Evolutionary conservation across 1,140 invertebrate species (phyloP).

Genomic region (Drosophila obscura): DNA sequence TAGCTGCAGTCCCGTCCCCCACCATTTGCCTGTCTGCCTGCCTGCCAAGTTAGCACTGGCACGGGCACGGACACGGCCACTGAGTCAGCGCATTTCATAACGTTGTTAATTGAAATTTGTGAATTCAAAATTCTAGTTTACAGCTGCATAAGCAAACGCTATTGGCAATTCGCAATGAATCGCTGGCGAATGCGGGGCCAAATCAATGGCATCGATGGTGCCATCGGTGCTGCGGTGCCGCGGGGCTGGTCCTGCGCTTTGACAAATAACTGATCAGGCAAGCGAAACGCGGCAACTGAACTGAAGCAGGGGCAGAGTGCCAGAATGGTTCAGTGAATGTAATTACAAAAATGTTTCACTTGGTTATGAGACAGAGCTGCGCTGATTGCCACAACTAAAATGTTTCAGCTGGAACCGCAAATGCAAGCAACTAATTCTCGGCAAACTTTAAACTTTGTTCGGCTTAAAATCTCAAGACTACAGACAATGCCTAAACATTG

Average conservation of each 20-base stretch:
- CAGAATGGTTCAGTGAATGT: constrained; percentile 32
- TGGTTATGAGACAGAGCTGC: not conserved
- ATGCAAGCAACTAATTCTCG: no score
- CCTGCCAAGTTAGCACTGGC: no score
- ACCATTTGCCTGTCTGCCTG: constrained; percentile 10
- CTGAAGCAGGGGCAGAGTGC: not conserved
- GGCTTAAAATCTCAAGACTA: no score
- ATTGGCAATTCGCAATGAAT: constrained; percentile 11
- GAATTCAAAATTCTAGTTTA: constrained; percentile 72
- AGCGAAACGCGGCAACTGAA: constrained; percentile 34
- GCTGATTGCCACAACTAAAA: constrained; percentile 28
- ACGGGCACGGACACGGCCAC: not conserved
- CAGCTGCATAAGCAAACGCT: constrained; percentile 57
- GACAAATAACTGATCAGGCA: constrained; percentile 49
- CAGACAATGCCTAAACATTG: no score
- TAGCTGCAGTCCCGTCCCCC: constrained; percentile 10
- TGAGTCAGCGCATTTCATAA: constrained; percentile 66
- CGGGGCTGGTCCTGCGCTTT: constrained; percentile 28
- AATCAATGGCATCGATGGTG: constrained; percentile 2
- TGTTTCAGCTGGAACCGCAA: no score
- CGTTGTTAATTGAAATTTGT: constrained; percentile 76
- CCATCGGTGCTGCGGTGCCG: not conserved
- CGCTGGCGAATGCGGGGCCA: not conserved
- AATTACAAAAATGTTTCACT: constrained; percentile 35
- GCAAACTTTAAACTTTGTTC: no score